Percentiles rank a stretch among this genome's conserved stretches.
These are phyloP conservation scores for Strix occidentalis DNA, from an alignment of 2,797 vertebrate species.

Conservation along the genomic window DNA sequence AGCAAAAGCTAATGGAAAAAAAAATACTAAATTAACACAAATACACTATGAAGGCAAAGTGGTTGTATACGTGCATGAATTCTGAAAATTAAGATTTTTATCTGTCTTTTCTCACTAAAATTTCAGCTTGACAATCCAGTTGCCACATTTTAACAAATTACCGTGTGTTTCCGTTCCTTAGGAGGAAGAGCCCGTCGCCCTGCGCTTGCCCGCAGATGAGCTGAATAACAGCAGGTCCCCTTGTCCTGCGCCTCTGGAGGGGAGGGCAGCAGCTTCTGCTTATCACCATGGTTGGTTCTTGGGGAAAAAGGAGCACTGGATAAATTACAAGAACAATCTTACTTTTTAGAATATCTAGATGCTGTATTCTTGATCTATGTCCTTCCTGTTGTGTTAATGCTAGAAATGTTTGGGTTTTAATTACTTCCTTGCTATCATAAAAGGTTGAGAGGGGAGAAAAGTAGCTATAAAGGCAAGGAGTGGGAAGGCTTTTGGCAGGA, in stretches of 20 bases:
- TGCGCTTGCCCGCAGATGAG: rapidly evolving
- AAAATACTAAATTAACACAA: background rate
- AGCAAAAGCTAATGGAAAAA: background rate
- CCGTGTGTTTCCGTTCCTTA: rapidly evolving
- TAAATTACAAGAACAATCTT: background rate
- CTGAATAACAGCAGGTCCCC: rapidly evolving
- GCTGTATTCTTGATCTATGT: background rate
- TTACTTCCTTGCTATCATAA: background rate
- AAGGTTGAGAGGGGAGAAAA: background rate
- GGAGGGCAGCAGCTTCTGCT: background rate
- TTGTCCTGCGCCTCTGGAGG: rapidly evolving
- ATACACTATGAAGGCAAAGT: background rate
- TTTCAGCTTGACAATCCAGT: background rate
- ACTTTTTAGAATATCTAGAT: background rate
- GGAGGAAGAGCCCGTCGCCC: background rate
- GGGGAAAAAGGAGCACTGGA: rapidly evolving
- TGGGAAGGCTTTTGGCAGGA: background rate
- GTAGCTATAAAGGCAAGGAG: background rate
- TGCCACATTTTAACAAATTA: background rate
- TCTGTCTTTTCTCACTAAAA: background rate
- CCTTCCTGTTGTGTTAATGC: background rate
- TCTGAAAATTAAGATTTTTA: background rate
- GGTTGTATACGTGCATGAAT: background rate
- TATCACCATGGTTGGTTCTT: too few relatives aligned
- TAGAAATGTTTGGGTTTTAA: background rate